Evolutionary conservation across 2,888 invertebrate species (phyloP).

Genomic region (Lycophotia porphyrea): DNA sequence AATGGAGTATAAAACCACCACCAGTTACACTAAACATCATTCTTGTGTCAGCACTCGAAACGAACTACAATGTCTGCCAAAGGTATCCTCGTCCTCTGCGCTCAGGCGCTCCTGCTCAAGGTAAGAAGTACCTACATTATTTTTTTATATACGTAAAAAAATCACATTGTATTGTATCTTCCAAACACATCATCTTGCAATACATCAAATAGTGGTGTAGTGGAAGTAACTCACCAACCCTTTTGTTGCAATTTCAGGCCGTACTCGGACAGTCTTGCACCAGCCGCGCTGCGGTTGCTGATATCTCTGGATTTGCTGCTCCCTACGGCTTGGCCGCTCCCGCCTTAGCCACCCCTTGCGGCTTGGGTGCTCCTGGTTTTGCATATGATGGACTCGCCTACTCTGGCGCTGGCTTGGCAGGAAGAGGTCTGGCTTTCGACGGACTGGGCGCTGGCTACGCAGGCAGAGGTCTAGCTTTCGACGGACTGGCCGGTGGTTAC

Average conservation of each 20-base stretch:
- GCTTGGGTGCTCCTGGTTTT: constrained; percentile 1
- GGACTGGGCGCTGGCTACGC: constrained; percentile 7
- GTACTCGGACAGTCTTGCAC: not conserved
- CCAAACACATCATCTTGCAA: not conserved
- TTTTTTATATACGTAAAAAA: not conserved
- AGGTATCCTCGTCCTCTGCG: not conserved
- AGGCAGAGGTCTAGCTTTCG: constrained; percentile 2
- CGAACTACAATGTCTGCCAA: not conserved
- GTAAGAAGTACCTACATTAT: not conserved
- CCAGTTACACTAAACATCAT: not conserved
- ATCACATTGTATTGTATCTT: not conserved
- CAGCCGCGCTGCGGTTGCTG: constrained; percentile 3
- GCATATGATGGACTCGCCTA: constrained; percentile 11
- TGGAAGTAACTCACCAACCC: not conserved
- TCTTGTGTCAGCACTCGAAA: not conserved
- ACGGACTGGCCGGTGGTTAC: not conserved
- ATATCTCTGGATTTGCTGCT: not conserved
- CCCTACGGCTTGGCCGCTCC: constrained; percentile 8
- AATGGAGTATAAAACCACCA: constrained; percentile 25
- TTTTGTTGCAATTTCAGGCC: not conserved
- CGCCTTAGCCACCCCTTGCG: not conserved
- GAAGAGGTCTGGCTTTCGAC: not conserved
- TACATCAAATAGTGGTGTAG: not conserved
- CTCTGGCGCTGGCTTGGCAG: constrained; percentile 3
- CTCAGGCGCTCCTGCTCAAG: not conserved